These are phyloP conservation scores for Gandaritis pyraliata DNA, from an alignment of 2,888 invertebrate genomes.

Conservation along the genomic window DNA sequence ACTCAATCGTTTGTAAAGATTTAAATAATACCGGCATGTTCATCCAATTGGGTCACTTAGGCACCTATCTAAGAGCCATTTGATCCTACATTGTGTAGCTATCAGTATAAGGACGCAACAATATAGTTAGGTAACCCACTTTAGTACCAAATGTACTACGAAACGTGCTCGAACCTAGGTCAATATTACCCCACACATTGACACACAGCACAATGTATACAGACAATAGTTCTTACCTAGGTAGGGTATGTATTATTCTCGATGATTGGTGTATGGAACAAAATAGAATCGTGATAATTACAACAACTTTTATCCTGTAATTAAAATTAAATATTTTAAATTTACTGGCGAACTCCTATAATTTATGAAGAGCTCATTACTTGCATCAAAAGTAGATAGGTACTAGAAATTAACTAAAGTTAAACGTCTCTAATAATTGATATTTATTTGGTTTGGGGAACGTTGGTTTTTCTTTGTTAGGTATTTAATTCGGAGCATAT, in stretches of 20 bases:
- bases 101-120: constrained; percentile 16
- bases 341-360: no score
- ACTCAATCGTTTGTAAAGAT: no score
- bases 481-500: no score
- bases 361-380: no score
- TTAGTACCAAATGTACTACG: constrained; percentile 25
- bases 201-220: constrained; percentile 12
- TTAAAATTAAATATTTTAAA: not conserved
- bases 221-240: no score
- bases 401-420: no score
- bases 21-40: no score
- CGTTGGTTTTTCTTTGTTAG: no score
- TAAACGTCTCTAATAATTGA: no score
- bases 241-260: constrained; percentile 18
- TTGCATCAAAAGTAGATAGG: no score
- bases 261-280: constrained; percentile 22
- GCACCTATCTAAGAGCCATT: constrained; percentile 1
- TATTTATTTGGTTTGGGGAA: no score
- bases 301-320: constrained; percentile 7
- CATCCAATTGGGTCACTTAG: no score
- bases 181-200: constrained; percentile 35
- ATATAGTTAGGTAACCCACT: constrained; percentile 35
- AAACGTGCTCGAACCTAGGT: constrained; percentile 42
- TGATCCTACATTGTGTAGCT: constrained; percentile 4
- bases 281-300: constrained; percentile 19